Conservation (phyloP, 2,113 vertebrate genomes). For the Peromyscus leucopus region DNA sequence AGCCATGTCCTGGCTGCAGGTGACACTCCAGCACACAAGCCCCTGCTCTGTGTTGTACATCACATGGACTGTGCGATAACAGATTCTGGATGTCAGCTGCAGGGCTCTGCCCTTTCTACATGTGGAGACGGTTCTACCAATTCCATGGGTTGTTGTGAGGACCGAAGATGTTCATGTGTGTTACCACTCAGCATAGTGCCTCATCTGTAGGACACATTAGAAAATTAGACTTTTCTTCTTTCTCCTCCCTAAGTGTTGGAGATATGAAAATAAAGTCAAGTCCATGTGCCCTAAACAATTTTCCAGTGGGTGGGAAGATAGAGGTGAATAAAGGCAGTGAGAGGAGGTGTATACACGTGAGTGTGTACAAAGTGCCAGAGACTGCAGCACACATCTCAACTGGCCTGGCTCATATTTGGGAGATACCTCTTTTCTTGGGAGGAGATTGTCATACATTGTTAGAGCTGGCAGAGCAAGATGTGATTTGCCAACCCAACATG, state of each 20-base stretch:
- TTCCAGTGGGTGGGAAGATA: not conserved
- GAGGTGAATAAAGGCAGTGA: not conserved
- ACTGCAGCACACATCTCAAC: accelerated
- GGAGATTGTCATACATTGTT: not conserved
- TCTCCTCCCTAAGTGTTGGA: not conserved
- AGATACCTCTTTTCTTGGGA: not conserved
- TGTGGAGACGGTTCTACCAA: not conserved
- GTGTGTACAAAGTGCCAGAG: not conserved
- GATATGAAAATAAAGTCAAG: not conserved
- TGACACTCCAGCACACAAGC: not conserved
- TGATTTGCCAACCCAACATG: not conserved
- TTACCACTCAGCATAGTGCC: not conserved
- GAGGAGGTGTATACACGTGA: not conserved
- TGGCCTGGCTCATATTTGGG: accelerated
- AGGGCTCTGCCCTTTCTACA: not conserved
- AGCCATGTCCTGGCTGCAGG: accelerated
- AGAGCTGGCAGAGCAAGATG: not conserved
- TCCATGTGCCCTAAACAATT: not conserved
- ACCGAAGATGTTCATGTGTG: not conserved
- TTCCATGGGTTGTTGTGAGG: not conserved
- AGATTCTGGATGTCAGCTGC: not conserved
- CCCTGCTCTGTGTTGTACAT: not conserved
- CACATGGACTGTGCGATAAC: accelerated
- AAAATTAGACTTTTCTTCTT: not conserved
- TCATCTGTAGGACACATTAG: not conserved